Base-by-base conservation (phyloP, 2,113 vertebrate species). In the zebrafish (Danio rerio) region DNA sequence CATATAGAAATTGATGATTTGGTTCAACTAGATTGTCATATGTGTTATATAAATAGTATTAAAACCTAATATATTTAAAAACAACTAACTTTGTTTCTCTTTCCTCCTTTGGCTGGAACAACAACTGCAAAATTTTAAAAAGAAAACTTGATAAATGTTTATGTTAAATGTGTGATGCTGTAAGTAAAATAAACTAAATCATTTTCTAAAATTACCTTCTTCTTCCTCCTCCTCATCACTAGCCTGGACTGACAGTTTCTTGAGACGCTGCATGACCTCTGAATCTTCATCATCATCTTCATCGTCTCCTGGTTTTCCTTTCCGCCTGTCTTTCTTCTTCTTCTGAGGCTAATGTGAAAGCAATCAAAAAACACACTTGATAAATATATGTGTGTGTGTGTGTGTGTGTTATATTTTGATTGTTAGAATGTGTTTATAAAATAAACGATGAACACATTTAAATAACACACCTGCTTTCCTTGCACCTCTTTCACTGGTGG, bases 271-370 rank as follows among this genome's bases (percentile, higher is more conserved):
- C 87, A 94, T 93, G 74, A 96, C 92, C 2, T 93, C 92, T 15
- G 94, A 93, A 6, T 79, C 83, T 49, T 95, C 89, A 20, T 95
- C 94, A 0, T 95, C 94, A 0, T 92, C 93, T 0, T 94, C 92
- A 0, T 31, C 91, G 9, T 90, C 93, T 21, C 89, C 94, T 40
- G 88, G 92, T 85, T 93, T 92, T n/a, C 91, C 93, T 94, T 95
- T 96, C 43, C 93, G 92, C 0, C 93, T 85, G 20, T 96, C 95
- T 86, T 94, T 95, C 74, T 95, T 95, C 83, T 95, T 96, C 88
- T 96, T 96, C 82, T 94, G 93, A 86, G 89, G 91, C 89, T 90
- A 61, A 78, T 43, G 81, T 63, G 13, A 77, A 45, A 4, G 2
- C 6, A 53, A 5, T 68, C 5, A 15, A 81, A 12, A 18, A 59